phyloP scores from a whole-genome alignment of 2,113 vertebrate species.

The Verasper variegatus region DNA sequence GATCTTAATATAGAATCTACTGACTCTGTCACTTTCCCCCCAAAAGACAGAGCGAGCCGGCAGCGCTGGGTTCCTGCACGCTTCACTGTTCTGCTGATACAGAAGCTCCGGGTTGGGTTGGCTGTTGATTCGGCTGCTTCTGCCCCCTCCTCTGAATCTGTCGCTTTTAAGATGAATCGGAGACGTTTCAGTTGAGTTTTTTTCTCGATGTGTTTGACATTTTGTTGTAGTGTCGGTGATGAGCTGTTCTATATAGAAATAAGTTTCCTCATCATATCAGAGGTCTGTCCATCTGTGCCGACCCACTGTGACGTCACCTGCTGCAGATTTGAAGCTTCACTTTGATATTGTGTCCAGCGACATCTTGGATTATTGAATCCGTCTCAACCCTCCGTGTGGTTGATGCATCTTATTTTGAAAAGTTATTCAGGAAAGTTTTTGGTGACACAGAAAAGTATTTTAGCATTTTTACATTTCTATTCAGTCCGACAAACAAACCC shows the following conservation, averaged over 20 bases:
- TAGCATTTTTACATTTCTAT: conserved; percentile 9
- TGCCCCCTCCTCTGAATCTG: no score
- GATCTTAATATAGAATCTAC: conserved; percentile 66
- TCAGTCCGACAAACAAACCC: conserved; percentile 25
- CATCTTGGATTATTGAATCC: no score
- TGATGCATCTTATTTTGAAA: not conserved
- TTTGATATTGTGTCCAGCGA: no score
- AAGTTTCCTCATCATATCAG: no score
- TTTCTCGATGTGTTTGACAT: not conserved
- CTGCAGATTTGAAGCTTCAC: no score
- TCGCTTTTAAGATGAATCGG: not conserved
- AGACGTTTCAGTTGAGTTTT: no score
- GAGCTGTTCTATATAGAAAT: no score
- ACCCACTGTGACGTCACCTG: no score
- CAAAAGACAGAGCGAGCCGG: conserved; percentile 24
- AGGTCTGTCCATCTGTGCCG: no score
- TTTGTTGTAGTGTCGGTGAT: not conserved
- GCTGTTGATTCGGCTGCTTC: no score
- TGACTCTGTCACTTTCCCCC: conserved; percentile 53
- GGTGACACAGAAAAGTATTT: not conserved
- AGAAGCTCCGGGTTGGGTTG: conserved; percentile 25
- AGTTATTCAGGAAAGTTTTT: conserved; percentile 17
- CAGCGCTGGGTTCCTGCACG: conserved; percentile 42
- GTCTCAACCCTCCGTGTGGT: no score
- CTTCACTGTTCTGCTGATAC: conserved; percentile 41